Evolutionary conservation across 2,888 invertebrate species (phyloP).

Genomic region (Ecdyonurus torrentis): DNA sequence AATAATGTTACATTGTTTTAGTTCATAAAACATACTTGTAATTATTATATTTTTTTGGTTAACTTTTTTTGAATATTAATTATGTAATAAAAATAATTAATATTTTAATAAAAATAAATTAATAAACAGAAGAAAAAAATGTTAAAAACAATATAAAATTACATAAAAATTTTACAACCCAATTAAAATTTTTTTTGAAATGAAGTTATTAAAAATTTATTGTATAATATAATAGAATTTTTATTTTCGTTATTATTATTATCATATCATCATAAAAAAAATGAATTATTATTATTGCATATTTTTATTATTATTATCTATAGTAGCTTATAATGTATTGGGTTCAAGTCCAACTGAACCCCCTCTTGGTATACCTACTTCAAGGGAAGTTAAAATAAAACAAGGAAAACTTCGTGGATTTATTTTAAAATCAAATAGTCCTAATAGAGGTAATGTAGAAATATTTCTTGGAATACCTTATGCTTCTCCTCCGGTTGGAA

Average conservation of each 20-base stretch:
- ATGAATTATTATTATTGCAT: background rate
- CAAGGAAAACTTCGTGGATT: constrained; percentile 53
- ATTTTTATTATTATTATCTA: background rate
- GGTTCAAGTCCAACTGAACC: background rate
- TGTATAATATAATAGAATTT: background rate
- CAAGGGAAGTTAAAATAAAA: constrained; percentile 39
- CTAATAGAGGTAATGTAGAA: background rate
- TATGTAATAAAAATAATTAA: too few species aligned
- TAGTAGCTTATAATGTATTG: background rate
- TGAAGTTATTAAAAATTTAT: background rate
- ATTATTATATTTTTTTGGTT: too few species aligned
- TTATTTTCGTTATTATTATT: background rate
- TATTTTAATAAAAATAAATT: too few species aligned
- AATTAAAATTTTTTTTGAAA: too few species aligned
- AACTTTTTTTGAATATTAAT: too few species aligned
- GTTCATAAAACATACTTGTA: too few species aligned
- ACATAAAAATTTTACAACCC: too few species aligned
- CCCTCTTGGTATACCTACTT: background rate
- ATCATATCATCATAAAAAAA: too few species aligned
- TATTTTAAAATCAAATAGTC: constrained; percentile 20
- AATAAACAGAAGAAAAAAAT: too few species aligned
- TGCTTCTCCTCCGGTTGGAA: constrained; percentile 8
- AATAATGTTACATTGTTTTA: too few species aligned
- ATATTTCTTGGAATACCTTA: constrained; percentile 6
- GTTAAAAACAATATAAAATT: too few species aligned